Percentiles rank a stretch among this genome's conserved stretches.
These are phyloP conservation scores for Drosophila antonietae DNA, from an alignment of 2,888 invertebrate genomes.

Conservation along the genomic window DNA sequence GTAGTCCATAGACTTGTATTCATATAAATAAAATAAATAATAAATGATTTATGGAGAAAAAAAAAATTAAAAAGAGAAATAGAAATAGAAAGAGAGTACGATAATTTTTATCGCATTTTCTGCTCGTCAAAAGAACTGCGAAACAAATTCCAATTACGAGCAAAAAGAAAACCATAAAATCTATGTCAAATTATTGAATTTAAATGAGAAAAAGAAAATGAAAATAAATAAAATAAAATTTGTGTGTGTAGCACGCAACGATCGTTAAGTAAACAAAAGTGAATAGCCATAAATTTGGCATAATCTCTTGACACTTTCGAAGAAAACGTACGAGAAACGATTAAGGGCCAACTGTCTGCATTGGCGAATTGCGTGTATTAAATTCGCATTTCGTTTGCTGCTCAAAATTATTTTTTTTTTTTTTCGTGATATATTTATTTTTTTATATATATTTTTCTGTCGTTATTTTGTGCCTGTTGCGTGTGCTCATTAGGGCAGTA, in stretches of 20 bases:
- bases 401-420: not conserved
- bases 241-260: slow-evolving; percentile 23
- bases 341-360: slow-evolving; percentile 14
- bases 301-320: slow-evolving; percentile 45
- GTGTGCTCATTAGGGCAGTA: slow-evolving; percentile 39
- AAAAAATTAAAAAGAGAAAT: not conserved
- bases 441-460: not conserved
- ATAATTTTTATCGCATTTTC: not conserved
- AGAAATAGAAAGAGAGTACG: not conserved
- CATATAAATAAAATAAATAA: too few species aligned
- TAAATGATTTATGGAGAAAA: not conserved
- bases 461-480: slow-evolving; percentile 14
- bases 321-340: slow-evolving; percentile 30
- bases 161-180: not conserved
- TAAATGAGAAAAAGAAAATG: not conserved
- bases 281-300: slow-evolving; percentile 37
- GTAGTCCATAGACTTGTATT: too few species aligned
- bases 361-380: slow-evolving; percentile 14
- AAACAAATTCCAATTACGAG: not conserved
- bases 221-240: not conserved
- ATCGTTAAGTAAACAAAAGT: slow-evolving; percentile 46
- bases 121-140: not conserved
- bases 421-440: not conserved
- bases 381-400: slow-evolving; percentile 18
- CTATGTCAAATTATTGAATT: slow-evolving; percentile 14